These are phyloP conservation scores for Heliothis virescens DNA, from an alignment of 1,140 invertebrate genomes.

Conservation along the genomic window DNA sequence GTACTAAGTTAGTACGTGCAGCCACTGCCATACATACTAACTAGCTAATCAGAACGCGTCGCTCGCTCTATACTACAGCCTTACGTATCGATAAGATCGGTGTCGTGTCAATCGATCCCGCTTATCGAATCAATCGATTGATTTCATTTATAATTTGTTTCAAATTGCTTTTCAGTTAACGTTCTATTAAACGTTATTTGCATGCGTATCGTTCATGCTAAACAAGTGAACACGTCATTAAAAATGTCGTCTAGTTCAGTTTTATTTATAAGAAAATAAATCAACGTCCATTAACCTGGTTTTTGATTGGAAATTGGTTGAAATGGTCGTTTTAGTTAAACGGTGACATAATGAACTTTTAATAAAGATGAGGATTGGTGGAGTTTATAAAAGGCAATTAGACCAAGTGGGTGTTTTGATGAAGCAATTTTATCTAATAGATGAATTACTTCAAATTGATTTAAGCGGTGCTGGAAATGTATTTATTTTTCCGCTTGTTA, in stretches of 20 bases:
- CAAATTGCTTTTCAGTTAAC: conserved; percentile 32
- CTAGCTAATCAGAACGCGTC: not conserved
- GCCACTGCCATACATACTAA: conserved; percentile 3
- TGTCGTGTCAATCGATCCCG: conserved; percentile 34
- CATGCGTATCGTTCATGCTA: conserved; percentile 28
- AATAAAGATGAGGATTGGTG: conserved; percentile 10
- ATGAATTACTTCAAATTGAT: not conserved
- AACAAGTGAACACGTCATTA: conserved; percentile 32
- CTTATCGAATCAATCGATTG: conserved; percentile 30
- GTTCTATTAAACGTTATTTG: conserved; percentile 22
- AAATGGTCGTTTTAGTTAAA: conserved; percentile 12
- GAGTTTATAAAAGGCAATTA: not conserved
- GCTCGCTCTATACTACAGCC: conserved; percentile 5
- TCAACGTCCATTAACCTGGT: conserved; percentile 20
- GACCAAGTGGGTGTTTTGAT: not conserved
- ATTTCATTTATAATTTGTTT: conserved; percentile 44
- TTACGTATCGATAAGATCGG: conserved; percentile 12
- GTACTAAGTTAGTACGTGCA: conserved; percentile 16
- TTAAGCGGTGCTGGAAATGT: not conserved
- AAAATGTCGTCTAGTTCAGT: conserved; percentile 23
- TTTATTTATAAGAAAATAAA: conserved; percentile 40
- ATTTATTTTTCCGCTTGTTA: not conserved
- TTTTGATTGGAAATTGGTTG: conserved; percentile 17
- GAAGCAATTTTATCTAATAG: conserved; percentile 17
- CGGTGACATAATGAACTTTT: conserved; percentile 28